Evolutionary conservation across 2,113 vertebrate genomes (phyloP).

Genomic region (Alosa alosa): DNA sequence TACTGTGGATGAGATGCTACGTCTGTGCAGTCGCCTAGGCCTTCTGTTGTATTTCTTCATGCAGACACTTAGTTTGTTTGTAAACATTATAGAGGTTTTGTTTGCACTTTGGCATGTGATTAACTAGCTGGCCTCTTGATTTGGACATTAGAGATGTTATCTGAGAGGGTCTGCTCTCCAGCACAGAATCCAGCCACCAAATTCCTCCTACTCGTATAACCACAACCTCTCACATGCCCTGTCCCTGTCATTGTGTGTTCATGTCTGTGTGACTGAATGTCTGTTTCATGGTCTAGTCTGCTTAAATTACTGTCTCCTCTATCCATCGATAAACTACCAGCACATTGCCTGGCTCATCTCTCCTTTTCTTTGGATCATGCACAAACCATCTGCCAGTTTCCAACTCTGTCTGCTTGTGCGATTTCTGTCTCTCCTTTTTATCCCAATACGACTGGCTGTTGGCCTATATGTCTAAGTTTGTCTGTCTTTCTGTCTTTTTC

Average conservation of each 20-base stretch:
- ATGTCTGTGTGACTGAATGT: neutral
- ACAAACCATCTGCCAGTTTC: neutral
- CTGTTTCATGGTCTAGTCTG: neutral
- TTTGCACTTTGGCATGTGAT: neutral
- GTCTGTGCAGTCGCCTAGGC: no score
- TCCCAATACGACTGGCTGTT: no score
- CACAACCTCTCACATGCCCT: neutral
- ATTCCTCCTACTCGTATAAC: neutral
- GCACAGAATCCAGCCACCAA: neutral
- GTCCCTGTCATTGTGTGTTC: neutral
- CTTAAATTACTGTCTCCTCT: neutral
- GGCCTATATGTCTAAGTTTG: neutral
- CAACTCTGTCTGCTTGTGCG: neutral
- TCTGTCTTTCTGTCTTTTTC: neutral
- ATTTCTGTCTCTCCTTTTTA: neutral
- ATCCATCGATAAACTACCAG: neutral
- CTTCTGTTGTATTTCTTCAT: neutral
- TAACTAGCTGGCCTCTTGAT: neutral
- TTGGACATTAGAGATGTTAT: neutral
- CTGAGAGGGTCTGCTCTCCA: neutral
- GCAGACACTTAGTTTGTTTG: neutral
- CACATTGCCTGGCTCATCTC: neutral
- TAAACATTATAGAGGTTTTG: neutral
- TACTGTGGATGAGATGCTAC: neutral
- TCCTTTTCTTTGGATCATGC: no score